These are phyloP conservation scores for Trididemnum clinides DNA, from an alignment of 23 tunicate genomes.

Conservation along the genomic window DNA sequence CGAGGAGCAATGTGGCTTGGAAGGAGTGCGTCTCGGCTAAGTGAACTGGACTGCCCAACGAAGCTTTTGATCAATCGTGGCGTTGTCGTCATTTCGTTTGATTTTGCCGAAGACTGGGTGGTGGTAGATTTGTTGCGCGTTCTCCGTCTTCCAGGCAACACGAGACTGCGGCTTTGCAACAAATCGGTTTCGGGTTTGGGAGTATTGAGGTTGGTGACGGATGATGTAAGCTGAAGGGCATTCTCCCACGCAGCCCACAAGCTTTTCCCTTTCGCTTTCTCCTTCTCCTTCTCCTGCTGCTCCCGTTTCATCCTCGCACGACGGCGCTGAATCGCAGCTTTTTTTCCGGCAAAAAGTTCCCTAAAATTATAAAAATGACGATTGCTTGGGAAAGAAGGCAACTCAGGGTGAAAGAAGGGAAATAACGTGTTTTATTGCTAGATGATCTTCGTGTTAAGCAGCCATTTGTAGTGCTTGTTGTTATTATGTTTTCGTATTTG, in stretches of 20 bases:
- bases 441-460: too few relatives aligned
- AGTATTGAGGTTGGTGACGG: constrained; percentile 14
- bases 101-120: not conserved
- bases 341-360: constrained; percentile 52
- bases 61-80: constrained; percentile 5
- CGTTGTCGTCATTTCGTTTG: not conserved
- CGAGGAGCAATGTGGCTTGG: not conserved
- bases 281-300: constrained; percentile 12
- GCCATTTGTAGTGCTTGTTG: too few relatives aligned
- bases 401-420: too few relatives aligned
- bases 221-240: constrained; percentile 31
- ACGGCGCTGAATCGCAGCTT: constrained; percentile 46
- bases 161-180: constrained; percentile 51
- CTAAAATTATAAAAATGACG: constrained; percentile 38
- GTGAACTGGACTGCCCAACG: not conserved
- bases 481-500: not conserved
- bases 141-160: not conserved
- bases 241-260: constrained; percentile 45
- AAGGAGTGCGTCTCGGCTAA: not conserved
- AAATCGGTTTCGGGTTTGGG: constrained; percentile 15
- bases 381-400: too few relatives aligned
- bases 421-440: too few relatives aligned
- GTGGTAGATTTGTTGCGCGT: not conserved
- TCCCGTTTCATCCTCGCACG: constrained; percentile 44
- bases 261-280: constrained; percentile 41